Evolutionary conservation across 1,140 invertebrate species (phyloP).

Genomic region (Nasonia longicornis): DNA sequence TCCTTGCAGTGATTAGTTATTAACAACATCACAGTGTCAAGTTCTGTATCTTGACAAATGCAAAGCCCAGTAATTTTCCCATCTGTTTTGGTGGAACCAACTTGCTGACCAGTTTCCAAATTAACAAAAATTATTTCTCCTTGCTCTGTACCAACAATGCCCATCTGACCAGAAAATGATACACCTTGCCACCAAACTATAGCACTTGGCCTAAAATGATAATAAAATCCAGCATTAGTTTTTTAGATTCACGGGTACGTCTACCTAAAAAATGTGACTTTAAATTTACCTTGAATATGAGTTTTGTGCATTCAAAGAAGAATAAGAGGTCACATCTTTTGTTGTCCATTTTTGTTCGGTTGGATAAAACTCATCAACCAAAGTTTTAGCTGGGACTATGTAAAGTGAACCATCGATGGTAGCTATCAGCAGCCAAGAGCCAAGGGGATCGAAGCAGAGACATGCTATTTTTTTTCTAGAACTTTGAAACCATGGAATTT

Average conservation of each 20-base stretch:
- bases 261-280: neutral
- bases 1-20: slow-evolving; percentile 75
- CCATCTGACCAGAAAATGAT: slow-evolving; percentile 72
- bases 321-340: slow-evolving; percentile 70
- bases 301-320: slow-evolving; percentile 67
- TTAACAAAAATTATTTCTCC: slow-evolving; percentile 81
- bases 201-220: slow-evolving; percentile 64
- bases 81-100: slow-evolving; percentile 75
- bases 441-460: slow-evolving; percentile 78
- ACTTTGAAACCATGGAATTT: slow-evolving; percentile 77
- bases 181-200: slow-evolving; percentile 81
- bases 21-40: slow-evolving; percentile 77
- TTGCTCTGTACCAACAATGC: slow-evolving; percentile 78
- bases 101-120: slow-evolving; percentile 75
- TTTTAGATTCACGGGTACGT: neutral
- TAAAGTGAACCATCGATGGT: slow-evolving; percentile 74
- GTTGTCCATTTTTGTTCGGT: slow-evolving; percentile 73
- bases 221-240: neutral
- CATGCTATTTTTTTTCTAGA: slow-evolving; percentile 73
- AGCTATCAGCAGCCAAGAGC: slow-evolving; percentile 76
- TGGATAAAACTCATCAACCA: slow-evolving; percentile 70
- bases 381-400: slow-evolving; percentile 73
- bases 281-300: slow-evolving; percentile 68
- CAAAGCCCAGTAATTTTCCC: slow-evolving; percentile 73
- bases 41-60: slow-evolving; percentile 77